Evolutionary conservation across 2,888 invertebrate genomes (phyloP).

Genomic region (Tiliacea citrago): DNA sequence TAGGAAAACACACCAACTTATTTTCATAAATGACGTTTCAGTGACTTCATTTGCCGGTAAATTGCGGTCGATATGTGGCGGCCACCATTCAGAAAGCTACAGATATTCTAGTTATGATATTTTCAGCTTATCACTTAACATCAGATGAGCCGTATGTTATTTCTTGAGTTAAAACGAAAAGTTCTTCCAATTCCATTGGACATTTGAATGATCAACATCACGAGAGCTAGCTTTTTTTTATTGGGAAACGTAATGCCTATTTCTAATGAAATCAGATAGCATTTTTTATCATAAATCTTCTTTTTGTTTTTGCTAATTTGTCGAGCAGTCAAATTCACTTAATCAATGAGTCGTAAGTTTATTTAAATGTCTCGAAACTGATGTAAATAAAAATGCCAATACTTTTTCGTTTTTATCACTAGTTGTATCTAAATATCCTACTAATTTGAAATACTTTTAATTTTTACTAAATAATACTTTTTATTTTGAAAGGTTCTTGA

Average conservation of each 20-base stretch:
- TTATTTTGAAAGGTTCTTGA: conserved; percentile 8
- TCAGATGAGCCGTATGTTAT: background rate
- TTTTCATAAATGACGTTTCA: no score
- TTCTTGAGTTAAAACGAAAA: background rate
- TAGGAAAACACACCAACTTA: background rate
- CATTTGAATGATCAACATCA: background rate
- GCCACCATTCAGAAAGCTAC: background rate
- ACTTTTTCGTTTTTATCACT: no score
- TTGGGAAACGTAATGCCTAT: background rate
- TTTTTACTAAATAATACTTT: no score
- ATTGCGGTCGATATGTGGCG: background rate
- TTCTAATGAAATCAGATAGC: background rate
- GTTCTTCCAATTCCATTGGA: background rate
- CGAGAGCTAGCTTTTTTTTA: background rate
- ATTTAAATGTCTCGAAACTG: background rate
- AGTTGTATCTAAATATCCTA: background rate
- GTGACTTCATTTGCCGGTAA: background rate
- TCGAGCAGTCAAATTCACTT: background rate
- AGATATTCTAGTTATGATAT: background rate
- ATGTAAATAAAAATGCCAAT: background rate
- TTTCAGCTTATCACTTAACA: background rate
- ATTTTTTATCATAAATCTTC: no score
- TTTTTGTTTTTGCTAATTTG: background rate
- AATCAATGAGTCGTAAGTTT: background rate
- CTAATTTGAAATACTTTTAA: background rate